Evolutionary conservation across 1,140 invertebrate genomes (phyloP), one percentile per base, ranked within the genome.

Genomic region (Drosophila yakuba): DNA sequence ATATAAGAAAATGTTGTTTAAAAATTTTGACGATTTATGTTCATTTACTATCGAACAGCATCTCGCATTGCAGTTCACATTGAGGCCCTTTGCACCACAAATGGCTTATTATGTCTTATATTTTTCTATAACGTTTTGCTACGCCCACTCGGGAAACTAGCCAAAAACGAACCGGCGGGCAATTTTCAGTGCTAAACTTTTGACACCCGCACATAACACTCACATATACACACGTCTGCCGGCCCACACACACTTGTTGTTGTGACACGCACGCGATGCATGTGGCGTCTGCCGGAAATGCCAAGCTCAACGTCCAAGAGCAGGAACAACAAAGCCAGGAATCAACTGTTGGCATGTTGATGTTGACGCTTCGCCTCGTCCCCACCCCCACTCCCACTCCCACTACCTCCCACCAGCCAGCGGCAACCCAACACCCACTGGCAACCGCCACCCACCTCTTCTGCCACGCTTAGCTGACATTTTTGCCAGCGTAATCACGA

Each of bases 401-500:
- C 50, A 28, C 41, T 20, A 43, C 14, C 43, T 0, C 45, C 44
- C 35, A 17, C 28, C 59, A 12, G 6, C 59, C 17, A 14, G 2
- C 32, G 2, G 25, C 2, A 8, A 10, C 11, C 14, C 2, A 0
- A 36, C 45, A 7, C 47, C 60, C 28, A 25, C 36, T 15, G 10
- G 4, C 28, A 59, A 17, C 14, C 14, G 7, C 43, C 41, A 54
- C 36, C 44, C 59, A 38, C 38, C 43, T n/a, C 36, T 7, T 32
- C 35, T 5, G 8, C 36, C 51, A 61, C 59, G 74, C 56, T 80
- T 80, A 63, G 73, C 66, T 76, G 80, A 71, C 72, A 86, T 88
- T 86, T 86, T 86, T 88, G 83, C 86, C 86, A 86, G 86, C 86
- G 86, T 90, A 90, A 90, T 90, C 86, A 90, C 86, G 86, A 90